Percentiles rank a stretch among this genome's conserved stretches.
These are phyloP conservation scores for Hemaris fuciformis DNA, from an alignment of 2,888 invertebrate species.

Conservation along the genomic window DNA sequence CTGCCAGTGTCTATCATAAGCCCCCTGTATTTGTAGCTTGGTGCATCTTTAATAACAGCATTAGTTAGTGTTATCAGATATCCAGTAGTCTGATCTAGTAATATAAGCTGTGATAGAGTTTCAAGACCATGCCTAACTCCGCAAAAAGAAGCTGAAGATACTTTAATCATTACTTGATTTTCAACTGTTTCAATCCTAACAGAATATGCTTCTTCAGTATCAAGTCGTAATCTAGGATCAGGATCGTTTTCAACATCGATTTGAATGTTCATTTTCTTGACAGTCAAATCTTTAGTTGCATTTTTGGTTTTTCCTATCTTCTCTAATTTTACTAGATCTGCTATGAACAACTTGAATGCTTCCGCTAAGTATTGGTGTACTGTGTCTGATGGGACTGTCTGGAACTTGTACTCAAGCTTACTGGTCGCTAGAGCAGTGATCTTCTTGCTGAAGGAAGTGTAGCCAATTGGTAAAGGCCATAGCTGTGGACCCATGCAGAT, in stretches of 20 bases:
- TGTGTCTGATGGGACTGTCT: conserved; percentile 52
- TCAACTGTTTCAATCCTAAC: conserved; percentile 74
- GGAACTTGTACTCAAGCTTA: conserved; percentile 76
- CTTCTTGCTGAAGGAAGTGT: conserved; percentile 81
- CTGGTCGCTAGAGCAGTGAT: conserved; percentile 79
- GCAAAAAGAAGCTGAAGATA: conserved; percentile 83
- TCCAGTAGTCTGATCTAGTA: conserved; percentile 85
- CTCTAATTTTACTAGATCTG: conserved; percentile 70
- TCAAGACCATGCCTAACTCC: conserved; percentile 89
- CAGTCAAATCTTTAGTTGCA: conserved; percentile 31
- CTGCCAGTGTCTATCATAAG: conserved; percentile 94
- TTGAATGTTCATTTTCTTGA: conserved; percentile 59
- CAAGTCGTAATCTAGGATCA: conserved; percentile 81
- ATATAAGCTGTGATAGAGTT: conserved; percentile 87
- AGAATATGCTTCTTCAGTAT: conserved; percentile 87
- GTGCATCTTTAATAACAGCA: conserved; percentile 86
- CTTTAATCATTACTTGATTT: conserved; percentile 74
- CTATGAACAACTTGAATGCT: conserved; percentile 75
- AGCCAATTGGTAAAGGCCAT: conserved; percentile 90
- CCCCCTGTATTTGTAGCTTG: conserved; percentile 89
- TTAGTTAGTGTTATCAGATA: conserved; percentile 83
- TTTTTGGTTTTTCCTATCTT: conserved; percentile 43
- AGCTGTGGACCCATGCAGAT: conserved; percentile 86
- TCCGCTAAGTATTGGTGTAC: conserved; percentile 55
- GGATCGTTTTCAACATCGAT: conserved; percentile 78